Evolutionary conservation across 2,888 invertebrate genomes (phyloP).

Genomic region (Rotaria magnacalcarata): DNA sequence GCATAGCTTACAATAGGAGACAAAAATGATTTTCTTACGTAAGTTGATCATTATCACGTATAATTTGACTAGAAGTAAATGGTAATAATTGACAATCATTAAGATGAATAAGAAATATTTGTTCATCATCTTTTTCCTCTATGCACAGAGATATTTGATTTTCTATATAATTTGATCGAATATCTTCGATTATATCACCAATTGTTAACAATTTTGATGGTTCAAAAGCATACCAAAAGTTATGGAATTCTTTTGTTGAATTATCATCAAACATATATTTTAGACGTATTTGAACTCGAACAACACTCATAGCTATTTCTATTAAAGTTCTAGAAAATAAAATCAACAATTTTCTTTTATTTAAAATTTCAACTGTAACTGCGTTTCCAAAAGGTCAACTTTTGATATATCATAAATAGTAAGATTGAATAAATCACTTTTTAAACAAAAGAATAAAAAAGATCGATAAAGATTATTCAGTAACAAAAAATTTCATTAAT

Average conservation of each 20-base stretch:
- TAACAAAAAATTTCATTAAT: too few relatives aligned
- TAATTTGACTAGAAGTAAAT: slow-evolving; percentile 15
- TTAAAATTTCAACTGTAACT: not conserved
- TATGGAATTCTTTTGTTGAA: not conserved
- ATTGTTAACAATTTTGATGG: not conserved
- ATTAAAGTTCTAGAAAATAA: too few relatives aligned
- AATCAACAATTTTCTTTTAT: too few relatives aligned
- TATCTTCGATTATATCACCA: not conserved
- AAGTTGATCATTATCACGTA: slow-evolving; percentile 22
- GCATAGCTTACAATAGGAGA: too few relatives aligned
- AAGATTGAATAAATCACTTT: not conserved
- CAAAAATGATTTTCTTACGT: not conserved
- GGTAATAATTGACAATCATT: slow-evolving; percentile 30
- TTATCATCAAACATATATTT: not conserved
- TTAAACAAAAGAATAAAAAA: too few relatives aligned
- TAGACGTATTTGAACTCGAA: not conserved
- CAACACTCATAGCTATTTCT: not conserved
- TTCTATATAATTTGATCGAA: not conserved
- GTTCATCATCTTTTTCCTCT: not conserved
- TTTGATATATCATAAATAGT: not conserved
- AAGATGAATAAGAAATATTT: not conserved
- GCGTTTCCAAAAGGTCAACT: not conserved
- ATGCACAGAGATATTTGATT: not conserved
- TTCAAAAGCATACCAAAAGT: slow-evolving; percentile 12
- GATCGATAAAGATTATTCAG: too few relatives aligned